Conservation (phyloP, 2,113 vertebrate species). For the Oxyruncus cristatus region DNA sequence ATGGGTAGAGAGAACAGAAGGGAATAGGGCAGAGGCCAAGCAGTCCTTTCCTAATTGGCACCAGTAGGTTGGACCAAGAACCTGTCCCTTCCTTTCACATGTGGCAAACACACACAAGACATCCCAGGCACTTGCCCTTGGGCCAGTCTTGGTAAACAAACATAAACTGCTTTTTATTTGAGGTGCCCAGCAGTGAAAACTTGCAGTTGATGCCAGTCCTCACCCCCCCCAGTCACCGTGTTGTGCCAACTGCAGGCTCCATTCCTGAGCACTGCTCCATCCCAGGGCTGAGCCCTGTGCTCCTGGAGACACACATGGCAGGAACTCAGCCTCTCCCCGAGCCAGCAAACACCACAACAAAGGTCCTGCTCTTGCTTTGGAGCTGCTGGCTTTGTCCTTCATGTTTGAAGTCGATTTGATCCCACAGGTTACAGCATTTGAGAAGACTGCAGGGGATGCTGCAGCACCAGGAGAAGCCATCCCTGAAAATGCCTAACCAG, state of each 20-base stretch:
- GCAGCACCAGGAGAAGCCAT: not conserved
- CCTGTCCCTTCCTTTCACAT: not conserved
- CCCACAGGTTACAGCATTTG: not conserved
- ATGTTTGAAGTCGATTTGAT: not conserved
- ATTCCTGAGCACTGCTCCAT: not conserved
- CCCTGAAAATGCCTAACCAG: not conserved
- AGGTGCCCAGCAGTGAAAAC: not conserved
- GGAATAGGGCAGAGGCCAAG: not conserved
- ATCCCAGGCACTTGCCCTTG: not conserved
- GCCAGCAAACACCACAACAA: not conserved
- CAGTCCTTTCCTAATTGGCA: not conserved
- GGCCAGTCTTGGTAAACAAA: not conserved
- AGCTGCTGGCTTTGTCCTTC: not conserved
- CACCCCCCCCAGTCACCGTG: not conserved
- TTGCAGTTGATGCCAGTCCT: not conserved
- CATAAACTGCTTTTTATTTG: not conserved
- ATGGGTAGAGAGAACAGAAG: accelerated
- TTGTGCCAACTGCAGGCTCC: not conserved
- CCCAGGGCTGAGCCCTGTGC: not conserved
- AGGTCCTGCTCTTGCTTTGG: not conserved
- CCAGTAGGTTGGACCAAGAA: not conserved
- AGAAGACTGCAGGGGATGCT: not conserved
- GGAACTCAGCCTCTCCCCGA: not conserved
- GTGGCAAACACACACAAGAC: not conserved
- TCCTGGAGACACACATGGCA: not conserved